Conservation (phyloP, 2,113 vertebrate species). For the Psilopsiagon aymara region DNA sequence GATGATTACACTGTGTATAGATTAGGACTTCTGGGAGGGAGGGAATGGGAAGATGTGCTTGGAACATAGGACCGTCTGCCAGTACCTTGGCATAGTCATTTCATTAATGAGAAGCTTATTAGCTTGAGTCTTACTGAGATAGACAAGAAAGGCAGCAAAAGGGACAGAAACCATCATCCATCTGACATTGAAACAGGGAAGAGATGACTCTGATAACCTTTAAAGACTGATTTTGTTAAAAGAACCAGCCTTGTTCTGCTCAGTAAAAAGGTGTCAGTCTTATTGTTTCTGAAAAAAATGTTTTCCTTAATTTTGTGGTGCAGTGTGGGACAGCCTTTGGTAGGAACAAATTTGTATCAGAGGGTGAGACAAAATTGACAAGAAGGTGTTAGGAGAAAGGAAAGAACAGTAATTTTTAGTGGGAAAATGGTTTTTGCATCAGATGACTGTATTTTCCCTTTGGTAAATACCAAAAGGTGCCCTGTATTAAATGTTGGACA, state of each 20-base stretch:
- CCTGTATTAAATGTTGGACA: neutral
- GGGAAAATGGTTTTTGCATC: neutral
- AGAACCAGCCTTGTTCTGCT: neutral
- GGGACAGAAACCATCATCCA: neutral
- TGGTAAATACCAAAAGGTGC: neutral
- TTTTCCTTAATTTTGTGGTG: neutral
- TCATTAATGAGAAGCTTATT: slow-evolving; percentile 52
- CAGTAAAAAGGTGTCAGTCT: neutral
- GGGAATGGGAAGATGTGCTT: slow-evolving; percentile 37
- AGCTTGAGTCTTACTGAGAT: slow-evolving; percentile 20
- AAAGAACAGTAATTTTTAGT: neutral
- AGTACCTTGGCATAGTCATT: slow-evolving; percentile 47
- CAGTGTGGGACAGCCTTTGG: neutral
- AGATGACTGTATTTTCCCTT: neutral
- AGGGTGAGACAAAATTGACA: neutral
- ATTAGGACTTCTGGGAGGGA: slow-evolving; percentile 62
- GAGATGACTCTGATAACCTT: neutral
- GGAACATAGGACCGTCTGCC: slow-evolving; percentile 53
- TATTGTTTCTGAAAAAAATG: neutral
- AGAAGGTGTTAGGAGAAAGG: neutral
- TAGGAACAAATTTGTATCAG: neutral
- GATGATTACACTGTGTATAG: slow-evolving; percentile 40
- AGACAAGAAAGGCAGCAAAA: neutral
- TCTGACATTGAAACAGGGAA: neutral
- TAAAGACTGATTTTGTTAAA: neutral